Evolutionary conservation across 2,797 vertebrate genomes (phyloP), one percentile per base, ranked within the genome.

Genomic region (Malurus leucopterus): DNA sequence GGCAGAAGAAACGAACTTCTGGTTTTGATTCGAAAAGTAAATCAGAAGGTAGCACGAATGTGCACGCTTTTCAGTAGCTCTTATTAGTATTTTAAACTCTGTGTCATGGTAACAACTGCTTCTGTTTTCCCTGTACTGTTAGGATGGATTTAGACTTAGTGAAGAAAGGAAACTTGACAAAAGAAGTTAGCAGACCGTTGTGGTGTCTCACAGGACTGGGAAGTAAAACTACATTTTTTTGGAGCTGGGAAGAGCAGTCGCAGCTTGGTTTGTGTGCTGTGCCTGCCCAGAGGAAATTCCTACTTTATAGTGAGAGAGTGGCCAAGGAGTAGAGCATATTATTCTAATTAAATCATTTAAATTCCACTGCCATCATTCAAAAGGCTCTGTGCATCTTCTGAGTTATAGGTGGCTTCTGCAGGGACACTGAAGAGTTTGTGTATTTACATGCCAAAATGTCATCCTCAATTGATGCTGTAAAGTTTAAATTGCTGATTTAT

Each of bases 231-330:
- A 11, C 40, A 6, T 76, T 89, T 65, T 77, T 92, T 67, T 88
- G 80, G 78, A 92, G 49, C 85, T 86, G 78, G 80, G 78, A 90
- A 11, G 29, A 90, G 38, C 36, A 80, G 49, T 89, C 1, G 1
- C 67, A 91, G 81, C 53, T 94, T 83, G 59, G 76, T 71, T 73
- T 76, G 41, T 88, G 53, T 72, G 22, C 58, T 54, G 32, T 88
- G 78, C 57, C 70, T 85, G 82, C 83, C 79, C 90, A 84, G 79
- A 93, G 84, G 95, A 95, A 95, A 95, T 96, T 95, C 84, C 87
- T 89, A 15, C 54, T 93, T 92, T 86, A 58, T 55, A 87, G 73
- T 8, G 4, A 90, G 78, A 89, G 38, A 81, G 46, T 71, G 63
- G 90, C 80, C 80, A 85, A 62, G 80, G 69, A 78, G 59, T 72